phyloP scores from a whole-genome alignment of 2,888 invertebrate genomes.

The Eutolmus rufibarbis region DNA sequence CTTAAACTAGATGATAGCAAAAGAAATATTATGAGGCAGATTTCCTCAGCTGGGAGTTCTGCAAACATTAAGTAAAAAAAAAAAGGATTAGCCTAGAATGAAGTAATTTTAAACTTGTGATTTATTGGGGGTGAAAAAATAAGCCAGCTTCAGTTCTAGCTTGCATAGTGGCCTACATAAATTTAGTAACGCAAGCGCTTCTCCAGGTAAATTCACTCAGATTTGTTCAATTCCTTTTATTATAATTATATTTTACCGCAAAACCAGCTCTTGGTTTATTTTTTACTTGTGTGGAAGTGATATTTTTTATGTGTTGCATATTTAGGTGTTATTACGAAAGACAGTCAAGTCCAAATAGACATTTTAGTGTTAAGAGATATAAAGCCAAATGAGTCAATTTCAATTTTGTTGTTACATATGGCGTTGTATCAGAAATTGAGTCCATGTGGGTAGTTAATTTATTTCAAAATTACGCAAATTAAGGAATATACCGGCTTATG shows the following conservation, averaged over 20 bases:
- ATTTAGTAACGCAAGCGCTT: slow-evolving; percentile 35
- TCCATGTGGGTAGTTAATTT: neutral
- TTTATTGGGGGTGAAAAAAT: slow-evolving; percentile 3
- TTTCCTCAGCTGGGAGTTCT: neutral
- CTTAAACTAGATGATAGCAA: neutral
- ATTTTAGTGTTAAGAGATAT: neutral
- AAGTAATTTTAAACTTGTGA: slow-evolving; percentile 14
- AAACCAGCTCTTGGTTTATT: neutral
- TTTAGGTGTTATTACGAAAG: neutral
- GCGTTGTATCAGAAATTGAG: neutral
- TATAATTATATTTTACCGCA: neutral
- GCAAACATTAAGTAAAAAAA: neutral
- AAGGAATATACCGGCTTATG: no score
- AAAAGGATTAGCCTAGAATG: neutral
- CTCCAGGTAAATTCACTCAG: neutral
- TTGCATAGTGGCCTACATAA: slow-evolving; percentile 36
- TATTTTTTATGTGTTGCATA: neutral
- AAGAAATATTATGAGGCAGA: neutral
- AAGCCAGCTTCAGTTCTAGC: slow-evolving; percentile 19
- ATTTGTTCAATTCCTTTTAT: neutral
- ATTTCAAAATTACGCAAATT: neutral
- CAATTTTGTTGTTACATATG: neutral
- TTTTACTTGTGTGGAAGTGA: neutral
- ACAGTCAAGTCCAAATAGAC: neutral
- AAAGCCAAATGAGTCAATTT: neutral